A percentile compares a stretch with the other conserved stretches of the same genome.
Evolutionary conservation across 2,888 invertebrate genomes (phyloP).

Genomic region (Heliconius hortense): DNA sequence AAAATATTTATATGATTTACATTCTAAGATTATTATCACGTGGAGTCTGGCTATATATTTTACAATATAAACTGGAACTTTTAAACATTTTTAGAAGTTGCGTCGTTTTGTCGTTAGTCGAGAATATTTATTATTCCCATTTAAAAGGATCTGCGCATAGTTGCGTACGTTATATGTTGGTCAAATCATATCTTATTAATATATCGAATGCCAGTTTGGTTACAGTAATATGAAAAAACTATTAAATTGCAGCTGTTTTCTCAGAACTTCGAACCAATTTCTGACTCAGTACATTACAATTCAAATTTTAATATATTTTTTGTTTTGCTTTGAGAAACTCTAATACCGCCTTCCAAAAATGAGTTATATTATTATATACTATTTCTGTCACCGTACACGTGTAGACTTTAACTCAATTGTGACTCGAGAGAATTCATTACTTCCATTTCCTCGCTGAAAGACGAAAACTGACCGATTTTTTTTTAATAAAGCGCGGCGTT

Average conservation of each 20-base stretch:
- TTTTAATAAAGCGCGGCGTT: no score
- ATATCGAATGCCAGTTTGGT: background rate
- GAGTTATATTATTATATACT: background rate
- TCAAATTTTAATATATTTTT: constrained; percentile 28
- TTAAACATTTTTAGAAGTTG: background rate
- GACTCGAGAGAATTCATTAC: no score
- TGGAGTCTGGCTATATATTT: background rate
- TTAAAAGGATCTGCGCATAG: background rate
- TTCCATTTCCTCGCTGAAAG: no score
- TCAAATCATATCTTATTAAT: background rate
- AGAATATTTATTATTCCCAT: background rate
- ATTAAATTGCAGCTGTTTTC: background rate
- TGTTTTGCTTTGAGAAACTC: constrained; percentile 4
- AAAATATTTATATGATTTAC: constrained; percentile 21
- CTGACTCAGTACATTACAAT: constrained; percentile 43
- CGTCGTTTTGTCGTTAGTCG: background rate
- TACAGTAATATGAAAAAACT: background rate
- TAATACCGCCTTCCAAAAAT: background rate
- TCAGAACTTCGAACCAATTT: constrained; percentile 1
- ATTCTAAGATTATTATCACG: background rate
- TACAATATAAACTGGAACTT: background rate
- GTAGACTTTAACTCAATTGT: no score
- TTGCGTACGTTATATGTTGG: background rate
- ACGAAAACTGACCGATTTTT: no score
- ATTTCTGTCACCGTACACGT: no score